Evolutionary conservation across 2,888 invertebrate genomes (phyloP).

Genomic region (Acrocera orbiculus): DNA sequence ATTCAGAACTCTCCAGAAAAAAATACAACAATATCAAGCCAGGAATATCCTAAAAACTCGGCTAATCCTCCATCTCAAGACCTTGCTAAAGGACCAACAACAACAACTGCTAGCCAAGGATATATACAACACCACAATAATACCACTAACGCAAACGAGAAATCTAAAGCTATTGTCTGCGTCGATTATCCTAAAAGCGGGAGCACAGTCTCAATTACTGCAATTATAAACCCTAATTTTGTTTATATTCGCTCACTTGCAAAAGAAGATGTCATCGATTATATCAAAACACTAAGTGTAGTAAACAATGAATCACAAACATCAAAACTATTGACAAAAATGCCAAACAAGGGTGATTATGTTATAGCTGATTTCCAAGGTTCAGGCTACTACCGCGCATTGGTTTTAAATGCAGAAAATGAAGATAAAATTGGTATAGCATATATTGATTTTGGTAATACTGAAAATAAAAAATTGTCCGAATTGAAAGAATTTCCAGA

Average conservation of each 20-base stretch:
- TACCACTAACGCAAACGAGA: too few species aligned
- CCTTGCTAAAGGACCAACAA: too few species aligned
- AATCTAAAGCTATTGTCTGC: not conserved
- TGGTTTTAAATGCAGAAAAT: slow-evolving; percentile 19
- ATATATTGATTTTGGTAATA: slow-evolving; percentile 24
- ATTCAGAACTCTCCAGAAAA: too few species aligned
- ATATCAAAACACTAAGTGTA: slow-evolving; percentile 3
- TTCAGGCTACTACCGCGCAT: slow-evolving; percentile 17
- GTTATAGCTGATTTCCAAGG: slow-evolving; percentile 19
- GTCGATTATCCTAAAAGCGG: slow-evolving; percentile 2
- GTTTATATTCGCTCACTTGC: slow-evolving; percentile 4
- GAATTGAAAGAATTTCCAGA: slow-evolving; percentile 18
- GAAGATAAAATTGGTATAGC: slow-evolving; percentile 18
- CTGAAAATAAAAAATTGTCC: slow-evolving; percentile 17
- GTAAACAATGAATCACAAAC: slow-evolving; percentile 10
- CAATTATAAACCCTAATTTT: not conserved
- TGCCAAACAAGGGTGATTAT: slow-evolving; percentile 21
- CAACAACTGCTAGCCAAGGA: too few species aligned
- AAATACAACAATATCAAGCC: not conserved
- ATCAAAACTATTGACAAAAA: slow-evolving; percentile 12
- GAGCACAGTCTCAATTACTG: not conserved
- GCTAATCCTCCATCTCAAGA: not conserved
- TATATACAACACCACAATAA: too few species aligned
- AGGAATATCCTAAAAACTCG: not conserved
- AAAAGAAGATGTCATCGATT: not conserved